These are phyloP conservation scores for Porites lutea DNA, from an alignment of 64 coral and sea anemone species.

Conservation along the genomic window DNA sequence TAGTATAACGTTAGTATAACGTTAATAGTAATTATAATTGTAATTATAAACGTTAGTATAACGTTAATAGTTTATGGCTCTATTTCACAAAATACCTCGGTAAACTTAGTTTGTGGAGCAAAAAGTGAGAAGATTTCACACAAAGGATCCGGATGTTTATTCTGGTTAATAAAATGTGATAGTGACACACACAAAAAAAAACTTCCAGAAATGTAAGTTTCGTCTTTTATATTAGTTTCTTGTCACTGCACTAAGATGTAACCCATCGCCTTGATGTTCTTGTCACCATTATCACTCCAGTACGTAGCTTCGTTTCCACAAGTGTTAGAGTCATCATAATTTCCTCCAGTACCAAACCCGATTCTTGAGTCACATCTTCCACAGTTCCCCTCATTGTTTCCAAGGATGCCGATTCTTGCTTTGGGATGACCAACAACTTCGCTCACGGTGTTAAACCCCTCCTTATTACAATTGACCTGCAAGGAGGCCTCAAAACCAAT, in stretches of 20 bases:
- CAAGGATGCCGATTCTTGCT: slow-evolving; percentile 49
- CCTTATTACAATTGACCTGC: slow-evolving; percentile 47
- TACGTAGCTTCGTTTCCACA: slow-evolving; percentile 39
- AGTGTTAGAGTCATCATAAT: background rate
- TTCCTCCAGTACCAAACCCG: slow-evolving; percentile 42
- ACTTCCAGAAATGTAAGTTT: no score
- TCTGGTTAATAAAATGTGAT: no score
- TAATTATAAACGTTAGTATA: no score
- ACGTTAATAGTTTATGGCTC: no score
- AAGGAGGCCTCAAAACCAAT: slow-evolving; percentile 28
- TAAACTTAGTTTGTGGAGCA: no score
- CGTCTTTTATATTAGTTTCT: no score
- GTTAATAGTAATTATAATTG: no score
- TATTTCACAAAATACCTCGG: no score
- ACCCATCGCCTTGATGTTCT: slow-evolving; percentile 29
- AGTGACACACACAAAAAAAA: no score
- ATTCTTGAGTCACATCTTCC: slow-evolving; percentile 20
- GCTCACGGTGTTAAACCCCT: slow-evolving; percentile 55
- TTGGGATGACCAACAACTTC: background rate
- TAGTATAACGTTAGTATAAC: no score
- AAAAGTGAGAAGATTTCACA: no score
- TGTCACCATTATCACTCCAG: slow-evolving; percentile 8
- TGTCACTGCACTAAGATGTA: slow-evolving; percentile 66
- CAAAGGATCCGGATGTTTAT: no score
- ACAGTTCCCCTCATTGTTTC: slow-evolving; percentile 20